Conservation (phyloP, 2,888 invertebrate species). For the Lasioglossum oenotherae region DNA sequence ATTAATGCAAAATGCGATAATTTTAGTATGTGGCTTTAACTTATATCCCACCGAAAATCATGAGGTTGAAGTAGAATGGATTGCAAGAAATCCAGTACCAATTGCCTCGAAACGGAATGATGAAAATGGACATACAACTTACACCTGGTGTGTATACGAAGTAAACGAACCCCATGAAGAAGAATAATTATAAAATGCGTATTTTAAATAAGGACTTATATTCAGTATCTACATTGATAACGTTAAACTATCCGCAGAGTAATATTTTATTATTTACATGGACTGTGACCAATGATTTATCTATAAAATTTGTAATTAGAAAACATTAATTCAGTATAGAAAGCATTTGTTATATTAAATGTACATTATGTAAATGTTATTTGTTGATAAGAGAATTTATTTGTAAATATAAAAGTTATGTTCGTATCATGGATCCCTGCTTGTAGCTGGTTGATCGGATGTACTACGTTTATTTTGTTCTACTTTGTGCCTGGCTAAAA, state of each 20-base stretch:
- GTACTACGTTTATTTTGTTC: conserved; percentile 72
- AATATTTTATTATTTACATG: conserved; percentile 16
- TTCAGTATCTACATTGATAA: conserved; percentile 14
- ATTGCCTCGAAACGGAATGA: conserved; percentile 26
- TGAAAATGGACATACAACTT: not conserved
- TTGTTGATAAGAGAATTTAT: conserved; percentile 36
- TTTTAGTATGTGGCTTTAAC: conserved; percentile 34
- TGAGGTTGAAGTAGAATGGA: conserved; percentile 13
- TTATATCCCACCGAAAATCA: conserved; percentile 16
- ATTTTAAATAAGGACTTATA: not conserved
- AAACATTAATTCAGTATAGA: conserved; percentile 2
- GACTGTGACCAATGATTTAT: conserved; percentile 12
- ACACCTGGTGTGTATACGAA: conserved; percentile 4
- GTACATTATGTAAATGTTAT: not conserved
- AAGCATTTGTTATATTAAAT: conserved; percentile 32
- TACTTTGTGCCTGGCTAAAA: conserved; percentile 74
- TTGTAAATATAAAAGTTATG: conserved; percentile 23
- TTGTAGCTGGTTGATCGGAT: conserved; percentile 62
- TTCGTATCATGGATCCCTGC: conserved; percentile 53
- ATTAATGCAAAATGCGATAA: conserved; percentile 16
- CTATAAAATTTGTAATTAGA: conserved; percentile 12
- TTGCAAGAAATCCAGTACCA: conserved; percentile 22
- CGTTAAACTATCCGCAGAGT: not conserved
- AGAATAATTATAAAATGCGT: not conserved
- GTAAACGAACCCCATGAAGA: conserved; percentile 25